These are phyloP conservation scores for Urocynchramus pylzowi DNA, from an alignment of 2,113 vertebrate genomes.

Conservation along the genomic window DNA sequence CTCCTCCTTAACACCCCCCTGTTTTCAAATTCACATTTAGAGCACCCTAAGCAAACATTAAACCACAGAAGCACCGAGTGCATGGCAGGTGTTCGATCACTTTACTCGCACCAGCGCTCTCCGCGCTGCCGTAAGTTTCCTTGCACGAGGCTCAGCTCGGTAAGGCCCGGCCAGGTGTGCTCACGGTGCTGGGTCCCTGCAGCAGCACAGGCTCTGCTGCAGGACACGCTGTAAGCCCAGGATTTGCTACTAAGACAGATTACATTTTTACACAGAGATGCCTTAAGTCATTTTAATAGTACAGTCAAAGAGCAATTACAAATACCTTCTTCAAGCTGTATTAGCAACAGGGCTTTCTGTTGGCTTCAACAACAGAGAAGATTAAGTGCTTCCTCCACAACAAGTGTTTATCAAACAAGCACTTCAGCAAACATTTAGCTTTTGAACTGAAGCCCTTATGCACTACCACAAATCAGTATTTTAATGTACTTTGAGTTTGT, in stretches of 20 bases:
- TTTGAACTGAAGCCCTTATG: neutral
- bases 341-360: neutral
- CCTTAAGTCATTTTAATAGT: neutral
- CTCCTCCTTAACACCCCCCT: too few relatives aligned
- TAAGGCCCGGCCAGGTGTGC: fast-evolving
- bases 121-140: neutral
- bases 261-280: neutral
- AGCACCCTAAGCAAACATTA: neutral
- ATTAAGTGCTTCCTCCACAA: neutral
- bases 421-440: neutral
- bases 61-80: fast-evolving
- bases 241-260: neutral
- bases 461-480: neutral
- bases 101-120: fast-evolving
- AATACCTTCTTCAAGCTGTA: neutral
- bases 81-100: fast-evolving
- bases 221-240: fast-evolving
- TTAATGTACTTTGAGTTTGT: fast-evolving
- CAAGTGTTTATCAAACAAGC: neutral
- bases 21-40: neutral
- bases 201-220: neutral
- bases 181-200: fast-evolving
- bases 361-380: neutral
- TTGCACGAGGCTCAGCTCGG: neutral
- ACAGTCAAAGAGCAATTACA: neutral